These are phyloP conservation scores for Adelphocoris suturalis DNA, from an alignment of 2,888 invertebrate species.

Conservation along the genomic window DNA sequence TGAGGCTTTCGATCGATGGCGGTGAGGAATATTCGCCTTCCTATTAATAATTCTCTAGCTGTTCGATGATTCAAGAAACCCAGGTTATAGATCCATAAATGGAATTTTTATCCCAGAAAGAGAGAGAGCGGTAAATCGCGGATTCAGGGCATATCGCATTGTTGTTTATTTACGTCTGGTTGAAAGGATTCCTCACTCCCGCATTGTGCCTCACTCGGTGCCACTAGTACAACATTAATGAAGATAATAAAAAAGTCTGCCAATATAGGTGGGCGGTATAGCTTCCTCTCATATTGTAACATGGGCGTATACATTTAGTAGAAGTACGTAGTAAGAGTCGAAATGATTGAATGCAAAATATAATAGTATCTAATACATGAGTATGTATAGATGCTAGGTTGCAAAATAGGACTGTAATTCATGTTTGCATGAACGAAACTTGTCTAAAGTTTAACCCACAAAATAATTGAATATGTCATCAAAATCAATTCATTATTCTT, in stretches of 20 bases:
- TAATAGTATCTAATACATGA: too few relatives aligned
- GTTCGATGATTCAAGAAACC: slow-evolving; percentile 22
- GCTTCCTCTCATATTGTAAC: too few relatives aligned
- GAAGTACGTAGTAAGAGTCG: too few relatives aligned
- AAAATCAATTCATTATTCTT: too few relatives aligned
- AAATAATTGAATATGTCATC: too few relatives aligned
- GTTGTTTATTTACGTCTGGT: not conserved
- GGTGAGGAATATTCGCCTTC: not conserved
- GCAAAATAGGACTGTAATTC: too few relatives aligned
- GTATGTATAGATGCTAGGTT: too few relatives aligned
- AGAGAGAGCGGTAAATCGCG: not conserved
- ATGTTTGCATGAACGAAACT: too few relatives aligned
- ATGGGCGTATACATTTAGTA: too few relatives aligned
- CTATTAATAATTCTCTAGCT: not conserved
- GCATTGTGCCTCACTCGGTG: not conserved
- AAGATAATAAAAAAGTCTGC: not conserved
- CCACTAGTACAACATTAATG: not conserved
- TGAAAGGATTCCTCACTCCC: not conserved
- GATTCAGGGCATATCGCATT: not conserved
- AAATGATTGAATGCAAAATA: too few relatives aligned
- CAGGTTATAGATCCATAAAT: not conserved
- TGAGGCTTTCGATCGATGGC: not conserved
- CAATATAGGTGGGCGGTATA: too few relatives aligned
- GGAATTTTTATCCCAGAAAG: not conserved
- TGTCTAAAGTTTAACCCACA: too few relatives aligned